phyloP scores from a whole-genome alignment of 92 coral and sea anemone species.

The Phenganax subtilis region DNA sequence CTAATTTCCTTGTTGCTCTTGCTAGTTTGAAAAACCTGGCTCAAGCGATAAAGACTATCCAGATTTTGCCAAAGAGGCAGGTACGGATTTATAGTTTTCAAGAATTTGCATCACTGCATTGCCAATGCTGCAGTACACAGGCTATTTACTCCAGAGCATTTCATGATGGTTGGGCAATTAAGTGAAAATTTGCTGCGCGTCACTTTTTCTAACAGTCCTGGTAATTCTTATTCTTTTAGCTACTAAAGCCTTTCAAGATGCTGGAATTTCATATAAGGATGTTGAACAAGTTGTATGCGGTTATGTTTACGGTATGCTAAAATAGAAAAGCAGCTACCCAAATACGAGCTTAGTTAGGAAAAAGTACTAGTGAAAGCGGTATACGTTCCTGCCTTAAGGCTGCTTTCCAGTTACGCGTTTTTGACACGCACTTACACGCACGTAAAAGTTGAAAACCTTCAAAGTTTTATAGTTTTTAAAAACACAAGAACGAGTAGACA shows the following conservation, averaged over 20 bases:
- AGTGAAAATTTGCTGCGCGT: neutral
- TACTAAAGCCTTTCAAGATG: conserved; percentile 79
- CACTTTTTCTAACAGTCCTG: neutral
- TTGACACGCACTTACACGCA: too few species aligned
- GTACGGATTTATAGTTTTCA: conserved; percentile 35
- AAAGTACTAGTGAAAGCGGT: neutral
- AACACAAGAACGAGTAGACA: too few species aligned
- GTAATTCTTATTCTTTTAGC: conserved; percentile 42
- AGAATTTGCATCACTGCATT: neutral
- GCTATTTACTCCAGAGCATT: too few species aligned
- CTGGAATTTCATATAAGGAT: conserved; percentile 68
- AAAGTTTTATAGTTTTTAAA: too few species aligned
- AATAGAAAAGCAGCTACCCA: neutral
- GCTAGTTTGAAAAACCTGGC: conserved; percentile 95
- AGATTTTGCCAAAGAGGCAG: conserved; percentile 98
- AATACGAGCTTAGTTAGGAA: neutral
- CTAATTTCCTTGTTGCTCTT: neutral
- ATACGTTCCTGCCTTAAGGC: neutral
- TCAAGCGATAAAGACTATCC: conserved; percentile 89
- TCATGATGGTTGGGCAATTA: too few species aligned
- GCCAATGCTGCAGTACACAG: too few species aligned
- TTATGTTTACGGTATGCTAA: conserved; percentile 73
- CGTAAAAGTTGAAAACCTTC: too few species aligned
- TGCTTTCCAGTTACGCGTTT: too few species aligned
- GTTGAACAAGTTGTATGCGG: conserved; percentile 97